Conservation (phyloP, 2,797 vertebrate species). For the Heterohyrax brucei region DNA sequence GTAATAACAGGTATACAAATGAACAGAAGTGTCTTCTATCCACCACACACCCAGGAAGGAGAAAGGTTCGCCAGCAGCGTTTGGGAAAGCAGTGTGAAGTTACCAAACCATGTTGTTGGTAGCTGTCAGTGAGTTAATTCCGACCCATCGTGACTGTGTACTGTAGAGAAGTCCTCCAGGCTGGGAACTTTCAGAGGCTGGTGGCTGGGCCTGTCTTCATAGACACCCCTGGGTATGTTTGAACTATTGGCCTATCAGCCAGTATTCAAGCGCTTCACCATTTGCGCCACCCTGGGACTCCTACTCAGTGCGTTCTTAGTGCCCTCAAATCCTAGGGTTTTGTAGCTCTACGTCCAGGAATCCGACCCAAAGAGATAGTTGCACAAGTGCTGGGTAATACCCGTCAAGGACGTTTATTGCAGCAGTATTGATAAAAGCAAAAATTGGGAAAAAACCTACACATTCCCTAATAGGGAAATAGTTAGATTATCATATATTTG, state of each 20-base stretch:
- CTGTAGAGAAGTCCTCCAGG: background rate
- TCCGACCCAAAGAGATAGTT: background rate
- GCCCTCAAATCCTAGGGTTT: background rate
- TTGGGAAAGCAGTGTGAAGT: constrained; percentile 45
- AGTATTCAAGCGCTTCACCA: background rate
- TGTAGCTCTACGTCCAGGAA: background rate
- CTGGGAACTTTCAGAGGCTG: too few relatives aligned
- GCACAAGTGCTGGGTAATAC: background rate
- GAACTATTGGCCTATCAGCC: too few relatives aligned
- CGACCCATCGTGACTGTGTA: background rate
- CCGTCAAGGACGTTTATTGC: background rate
- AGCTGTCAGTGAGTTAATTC: background rate
- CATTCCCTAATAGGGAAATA: background rate
- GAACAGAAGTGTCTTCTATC: constrained; percentile 23
- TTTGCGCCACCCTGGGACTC: background rate
- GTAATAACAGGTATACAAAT: background rate
- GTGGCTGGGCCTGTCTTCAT: background rate
- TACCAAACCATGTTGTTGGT: background rate
- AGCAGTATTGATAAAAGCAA: background rate
- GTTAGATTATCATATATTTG: background rate
- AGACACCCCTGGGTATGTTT: background rate
- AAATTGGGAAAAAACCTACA: background rate
- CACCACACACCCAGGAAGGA: background rate
- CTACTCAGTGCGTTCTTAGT: background rate
- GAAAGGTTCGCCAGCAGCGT: background rate